Base-by-base conservation (phyloP, 2,797 vertebrate genomes). In the Bradypodion pumilum region DNA sequence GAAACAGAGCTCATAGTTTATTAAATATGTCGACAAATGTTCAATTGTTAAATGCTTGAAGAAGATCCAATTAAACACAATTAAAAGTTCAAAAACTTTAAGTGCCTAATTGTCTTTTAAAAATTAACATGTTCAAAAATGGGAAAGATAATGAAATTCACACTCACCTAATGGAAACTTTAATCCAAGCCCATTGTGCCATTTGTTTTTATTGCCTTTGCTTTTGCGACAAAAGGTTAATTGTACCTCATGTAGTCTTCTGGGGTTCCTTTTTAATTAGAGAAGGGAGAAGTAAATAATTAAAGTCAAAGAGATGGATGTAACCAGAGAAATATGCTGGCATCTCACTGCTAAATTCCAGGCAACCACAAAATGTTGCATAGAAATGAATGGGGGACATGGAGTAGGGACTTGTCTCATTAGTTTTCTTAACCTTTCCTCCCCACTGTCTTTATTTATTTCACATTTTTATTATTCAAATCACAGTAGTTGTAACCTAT, bases 171-270 rank as follows among this genome's bases (percentile, higher is more conserved):
- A 87, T 63, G 63, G 80, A 87, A 91, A 89, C 82, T 89, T 68
- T 86, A 91, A 86, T 70, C 77, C 37, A 73, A 44, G 44, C 78
- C 21, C 88, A 88, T 93, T 82, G 86, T 78, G 89, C 59, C 86
- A 15, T 86, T 85, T 89, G 49, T 85, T 87, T 90, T 88, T 74
- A 84, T 15, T 85, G 49, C 52, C 27, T n/a, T 88, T 91, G 35
- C 59, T 75, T 44, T 88, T 32, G 85, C 85, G 89, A 94, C 91
- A 93, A 92, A 59, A 1, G 2, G 78, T 88, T 92, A 91, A 90
- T 95, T 94, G 90, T 91, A 83, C 90, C 91, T 89, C 74, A 63
- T 93, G 92, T 86, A 89, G 80, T 91, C 92, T 91, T 88, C 90
- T 82, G 90, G 93, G 87, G 37, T 49, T 74, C 86, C 88, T 23